Conservation (phyloP, 2,888 invertebrate genomes). For the Linyphia triangularis region DNA sequence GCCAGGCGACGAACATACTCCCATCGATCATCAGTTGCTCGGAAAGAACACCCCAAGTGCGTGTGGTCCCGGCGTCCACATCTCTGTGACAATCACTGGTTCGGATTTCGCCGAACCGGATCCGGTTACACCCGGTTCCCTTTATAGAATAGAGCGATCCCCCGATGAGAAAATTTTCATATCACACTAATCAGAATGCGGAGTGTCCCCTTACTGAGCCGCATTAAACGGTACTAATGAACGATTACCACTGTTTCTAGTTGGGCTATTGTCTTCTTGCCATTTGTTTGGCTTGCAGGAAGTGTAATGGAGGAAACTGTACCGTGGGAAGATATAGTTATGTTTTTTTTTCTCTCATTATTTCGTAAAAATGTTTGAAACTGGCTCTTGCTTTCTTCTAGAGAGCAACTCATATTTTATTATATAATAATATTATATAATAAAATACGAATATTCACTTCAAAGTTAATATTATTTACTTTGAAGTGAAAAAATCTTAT, state of each 20-base stretch:
- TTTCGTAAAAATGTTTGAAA: not conserved
- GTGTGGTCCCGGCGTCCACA: constrained; percentile 59
- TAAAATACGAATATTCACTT: too few relatives aligned
- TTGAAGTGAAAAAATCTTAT: too few relatives aligned
- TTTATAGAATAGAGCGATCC: constrained; percentile 30
- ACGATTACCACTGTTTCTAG: not conserved
- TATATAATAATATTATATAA: too few relatives aligned
- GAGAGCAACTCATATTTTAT: too few relatives aligned
- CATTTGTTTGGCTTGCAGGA: not conserved
- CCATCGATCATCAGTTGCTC: constrained; percentile 64
- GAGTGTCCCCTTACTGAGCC: constrained; percentile 6
- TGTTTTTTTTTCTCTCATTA: not conserved
- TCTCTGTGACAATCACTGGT: constrained; percentile 63
- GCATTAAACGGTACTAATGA: constrained; percentile 13
- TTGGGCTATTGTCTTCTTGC: not conserved
- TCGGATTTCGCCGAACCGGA: constrained; percentile 56
- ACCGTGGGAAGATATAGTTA: not conserved
- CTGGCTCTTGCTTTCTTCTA: too few relatives aligned
- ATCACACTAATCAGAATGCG: not conserved
- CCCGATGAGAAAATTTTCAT: constrained; percentile 10
- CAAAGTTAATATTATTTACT: too few relatives aligned
- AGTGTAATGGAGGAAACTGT: not conserved
- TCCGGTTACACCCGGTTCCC: constrained; percentile 31
- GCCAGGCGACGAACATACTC: not conserved
- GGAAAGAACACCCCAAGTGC: constrained; percentile 20